Percentiles rank a stretch among this genome's conserved stretches.
Conservation (phyloP, 2,113 vertebrate genomes). For the Brienomyrus brachyistius region DNA sequence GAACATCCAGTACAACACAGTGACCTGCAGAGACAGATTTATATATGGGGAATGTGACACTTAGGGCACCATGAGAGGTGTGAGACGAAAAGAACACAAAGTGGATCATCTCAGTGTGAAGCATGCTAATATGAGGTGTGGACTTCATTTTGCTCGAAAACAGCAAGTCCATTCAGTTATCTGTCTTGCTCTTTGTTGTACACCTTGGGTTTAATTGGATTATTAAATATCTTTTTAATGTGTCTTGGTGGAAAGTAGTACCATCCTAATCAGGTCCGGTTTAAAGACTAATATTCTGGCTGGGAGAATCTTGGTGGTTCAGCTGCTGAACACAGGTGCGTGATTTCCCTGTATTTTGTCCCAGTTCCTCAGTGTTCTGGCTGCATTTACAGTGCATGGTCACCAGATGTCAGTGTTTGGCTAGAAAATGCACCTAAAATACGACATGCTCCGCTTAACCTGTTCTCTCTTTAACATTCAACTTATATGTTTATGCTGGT, state of each 20-base stretch:
- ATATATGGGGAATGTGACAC: background rate
- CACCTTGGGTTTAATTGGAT: background rate
- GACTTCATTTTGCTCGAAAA: background rate
- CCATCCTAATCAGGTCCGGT: background rate
- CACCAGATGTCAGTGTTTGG: constrained; percentile 16
- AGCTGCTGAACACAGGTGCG: background rate
- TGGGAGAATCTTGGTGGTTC: background rate
- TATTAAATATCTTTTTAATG: background rate
- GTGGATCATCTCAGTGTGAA: background rate
- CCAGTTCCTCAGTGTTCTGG: background rate
- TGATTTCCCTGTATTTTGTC: background rate
- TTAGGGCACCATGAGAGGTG: background rate
- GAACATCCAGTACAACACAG: background rate
- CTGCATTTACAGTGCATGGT: background rate
- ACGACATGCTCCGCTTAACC: background rate
- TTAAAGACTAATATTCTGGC: background rate
- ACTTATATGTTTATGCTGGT: background rate
- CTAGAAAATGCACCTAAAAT: background rate
- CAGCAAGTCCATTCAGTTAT: background rate
- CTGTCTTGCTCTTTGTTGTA: background rate
- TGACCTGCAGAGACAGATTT: background rate
- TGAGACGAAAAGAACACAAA: background rate
- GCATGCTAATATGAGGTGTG: background rate
- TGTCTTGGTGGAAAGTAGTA: constrained; percentile 4
- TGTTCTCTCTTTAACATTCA: background rate